Base-by-base conservation (phyloP, 2,797 vertebrate genomes). In the Pterois miles region DNA sequence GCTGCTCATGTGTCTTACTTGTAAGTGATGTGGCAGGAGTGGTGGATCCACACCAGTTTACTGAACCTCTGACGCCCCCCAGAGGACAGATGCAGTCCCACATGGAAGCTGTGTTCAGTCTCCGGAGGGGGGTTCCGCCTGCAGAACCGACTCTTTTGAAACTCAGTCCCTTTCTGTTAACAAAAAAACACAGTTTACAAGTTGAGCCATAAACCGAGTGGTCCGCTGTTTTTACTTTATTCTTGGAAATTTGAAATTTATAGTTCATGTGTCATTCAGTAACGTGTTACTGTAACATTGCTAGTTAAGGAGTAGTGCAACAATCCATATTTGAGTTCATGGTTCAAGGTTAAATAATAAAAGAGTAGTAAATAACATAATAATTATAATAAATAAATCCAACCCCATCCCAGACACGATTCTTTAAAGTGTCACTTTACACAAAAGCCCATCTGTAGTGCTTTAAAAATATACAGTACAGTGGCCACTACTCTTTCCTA, bases 31-130 rank as follows among this genome's bases (percentile, higher is more conserved):
- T 99, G 98, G 94, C 98, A 99, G 80, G 98, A 99, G 90, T 99
- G 98, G 93, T 99, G 98, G 91, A 98, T 96, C 98, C 98, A 99
- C 71, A 96, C 93, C 64, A 99, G 96, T 87, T 99, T 99, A 91
- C 95, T 98, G 92, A 97, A 98, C 66, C 93, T 95, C 92, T 98
- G 97, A 59, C 96, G 96, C 90, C 98, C 97, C 92, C 96, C 97
- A 85, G 97, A 96, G 95, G 96, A 94, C 87, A 99, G 87, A 88
- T 97, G 97, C 2, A 99, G 94, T 72, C 97, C 98, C 78, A 99
- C 95, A 20, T 99, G 98, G 86, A 99, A 99, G 89, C 90, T 97
- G 86, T 96, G 97, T 36, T 99, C 98, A 0, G 96, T 95, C 83
- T 99, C 98, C 8, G 95, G 95, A 4, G 93, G 92, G 64, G 96